Evolutionary conservation across 2,888 invertebrate genomes (phyloP).

Genomic region (Pegoplata infirma): DNA sequence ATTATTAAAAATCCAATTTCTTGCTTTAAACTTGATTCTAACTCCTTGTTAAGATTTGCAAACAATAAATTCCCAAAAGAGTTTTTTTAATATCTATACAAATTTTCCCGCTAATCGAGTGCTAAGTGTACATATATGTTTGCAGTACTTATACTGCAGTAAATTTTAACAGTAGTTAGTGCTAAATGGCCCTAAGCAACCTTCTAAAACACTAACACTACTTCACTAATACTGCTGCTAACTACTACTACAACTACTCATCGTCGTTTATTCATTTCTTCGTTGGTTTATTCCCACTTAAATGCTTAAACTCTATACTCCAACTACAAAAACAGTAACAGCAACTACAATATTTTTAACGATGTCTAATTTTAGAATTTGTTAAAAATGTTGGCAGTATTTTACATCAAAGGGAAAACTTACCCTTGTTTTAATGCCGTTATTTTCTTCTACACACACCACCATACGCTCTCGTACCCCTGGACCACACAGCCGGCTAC

Average conservation of each 20-base stretch:
- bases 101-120: too few relatives aligned
- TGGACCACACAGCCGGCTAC: slow-evolving; percentile 92
- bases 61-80: too few relatives aligned
- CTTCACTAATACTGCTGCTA: too few relatives aligned
- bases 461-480: slow-evolving; percentile 89
- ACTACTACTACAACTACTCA: not conserved
- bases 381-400: too few relatives aligned
- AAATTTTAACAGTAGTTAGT: slow-evolving; percentile 28
- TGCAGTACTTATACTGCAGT: slow-evolving; percentile 14
- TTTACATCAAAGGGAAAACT: slow-evolving; percentile 72
- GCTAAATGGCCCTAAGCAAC: slow-evolving; percentile 38
- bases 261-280: not conserved
- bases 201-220: slow-evolving; percentile 22
- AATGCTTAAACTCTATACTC: not conserved
- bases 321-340: not conserved
- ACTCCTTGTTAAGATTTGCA: too few relatives aligned
- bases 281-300: not conserved
- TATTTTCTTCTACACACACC: slow-evolving; percentile 90
- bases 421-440: slow-evolving; percentile 88
- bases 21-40: too few relatives aligned
- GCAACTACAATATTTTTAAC: not conserved
- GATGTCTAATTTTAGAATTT: slow-evolving; percentile 39
- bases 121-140: not conserved
- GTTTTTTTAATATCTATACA: too few relatives aligned
- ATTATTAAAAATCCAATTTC: too few relatives aligned